Evolutionary conservation across 2,888 invertebrate genomes (phyloP), one percentile per base, ranked within the genome.

Genomic region (Crepidodera aurea): DNA sequence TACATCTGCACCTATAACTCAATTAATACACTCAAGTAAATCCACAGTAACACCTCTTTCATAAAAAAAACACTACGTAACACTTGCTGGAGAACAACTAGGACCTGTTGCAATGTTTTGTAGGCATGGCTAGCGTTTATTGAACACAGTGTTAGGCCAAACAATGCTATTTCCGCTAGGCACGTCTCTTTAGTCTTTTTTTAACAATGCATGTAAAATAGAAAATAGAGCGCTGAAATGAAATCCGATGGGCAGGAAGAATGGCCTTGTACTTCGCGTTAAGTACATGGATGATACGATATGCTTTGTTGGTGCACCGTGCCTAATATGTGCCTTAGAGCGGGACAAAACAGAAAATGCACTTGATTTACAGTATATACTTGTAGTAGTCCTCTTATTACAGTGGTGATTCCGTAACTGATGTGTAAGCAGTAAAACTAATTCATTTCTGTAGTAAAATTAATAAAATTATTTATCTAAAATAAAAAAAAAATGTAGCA

Each of bases 161-260:
- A 46, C 55, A 61, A 61, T 55, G 62, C 60, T 50, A 67, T 44
- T 67, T 67, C 66, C 66, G 66, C 37, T 63, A 57, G 65, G 50
- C 65, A 48, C 62, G 50, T 34, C 59, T 55, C 55, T 55, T 39
- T 37, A 37, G 19, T 51, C 37, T 46, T 53, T 55, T 54, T 64
- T 64, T 56, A 62, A 67, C 66, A 67, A 67, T 64, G 66, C 34
- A 54, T 42, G 55, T 54, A 63, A 39, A 46, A 34, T 51, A 48
- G 54, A 57, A 67, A 64, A 60, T 64, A 56, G 66, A 66, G 62
- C 64, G 53, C 55, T 51, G 51, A 57, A 65, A 60, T 57, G 53
- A 18, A 37, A 37, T 54, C 42, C 37, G 59, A 60, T 64, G 56
- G 63, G 50, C 60, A 64, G 60, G 64, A 64, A 60, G 64, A 64